Evolutionary conservation across 2,797 vertebrate genomes (phyloP).

Genomic region (Trachops cirrhosus): DNA sequence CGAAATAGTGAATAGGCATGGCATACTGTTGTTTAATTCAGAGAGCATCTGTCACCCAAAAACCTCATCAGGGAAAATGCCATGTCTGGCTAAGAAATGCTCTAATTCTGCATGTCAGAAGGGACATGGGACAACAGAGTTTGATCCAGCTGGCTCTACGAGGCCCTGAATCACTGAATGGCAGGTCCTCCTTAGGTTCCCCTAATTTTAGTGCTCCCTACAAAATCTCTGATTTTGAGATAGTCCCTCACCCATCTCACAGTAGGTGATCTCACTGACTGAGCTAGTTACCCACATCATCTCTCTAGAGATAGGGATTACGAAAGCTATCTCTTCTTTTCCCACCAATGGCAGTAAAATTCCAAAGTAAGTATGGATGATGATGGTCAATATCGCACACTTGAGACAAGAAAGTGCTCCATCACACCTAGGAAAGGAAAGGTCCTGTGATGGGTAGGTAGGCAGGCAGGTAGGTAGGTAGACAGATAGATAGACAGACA

Average conservation of each 20-base stretch:
- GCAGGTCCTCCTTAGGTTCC: neutral
- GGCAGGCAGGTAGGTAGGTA: neutral
- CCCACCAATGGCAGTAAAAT: neutral
- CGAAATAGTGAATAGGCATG: conserved; percentile 39
- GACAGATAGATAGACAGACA: neutral
- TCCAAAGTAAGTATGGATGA: neutral
- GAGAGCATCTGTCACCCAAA: neutral
- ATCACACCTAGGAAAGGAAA: neutral
- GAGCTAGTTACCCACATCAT: neutral
- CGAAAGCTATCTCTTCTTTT: neutral
- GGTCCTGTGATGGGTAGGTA: neutral
- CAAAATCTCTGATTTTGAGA: neutral
- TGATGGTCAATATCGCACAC: neutral
- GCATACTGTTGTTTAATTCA: conserved; percentile 23
- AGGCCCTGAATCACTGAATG: neutral
- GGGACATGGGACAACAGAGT: neutral
- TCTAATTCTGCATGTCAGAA: neutral
- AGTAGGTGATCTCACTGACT: neutral
- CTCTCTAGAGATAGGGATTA: neutral
- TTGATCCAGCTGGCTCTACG: neutral
- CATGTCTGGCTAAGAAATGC: neutral
- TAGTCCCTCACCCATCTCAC: no score
- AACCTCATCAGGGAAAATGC: neutral
- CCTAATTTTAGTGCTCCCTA: neutral
- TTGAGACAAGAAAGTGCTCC: neutral